Evolutionary conservation across 1,140 invertebrate genomes (phyloP), one percentile per base, ranked within the genome.

Genomic region (Tetranychus urticae): DNA sequence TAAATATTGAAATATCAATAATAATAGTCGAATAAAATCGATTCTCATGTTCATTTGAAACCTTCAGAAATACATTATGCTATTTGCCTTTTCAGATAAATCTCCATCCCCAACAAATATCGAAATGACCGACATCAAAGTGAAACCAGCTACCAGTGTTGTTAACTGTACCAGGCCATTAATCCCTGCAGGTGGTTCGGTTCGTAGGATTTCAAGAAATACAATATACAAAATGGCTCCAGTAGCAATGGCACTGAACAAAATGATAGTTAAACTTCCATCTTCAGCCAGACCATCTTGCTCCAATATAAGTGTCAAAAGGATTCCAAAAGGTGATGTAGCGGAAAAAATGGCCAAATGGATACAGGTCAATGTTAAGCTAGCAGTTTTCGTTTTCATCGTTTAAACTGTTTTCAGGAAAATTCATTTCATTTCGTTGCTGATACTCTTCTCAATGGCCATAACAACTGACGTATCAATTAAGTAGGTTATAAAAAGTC

Each of bases 201-300:
- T 63, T 52, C 66, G 88, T 35, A 94, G 73, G 31, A 94, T 83
- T 75, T 94, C 89, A 70, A 88, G 86, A 42, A 91, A 85, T 0
- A 86, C 89, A 47, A 93, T 85, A 72, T 92, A 94, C 0, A 94
- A 73, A 55, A 94, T 80, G 2, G 88, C 91, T 47, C 90, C 89
- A 48, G 83, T 86, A n/a, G 88, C 86, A 48, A 92, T 45, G 67
- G 13, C 77, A 14, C 14, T 46, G 12, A 58, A 58, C 36, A 31
- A 6, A 13, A 14, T 58, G 2, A 58, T 35, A 12, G 8, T 46
- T 10, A 37, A 8, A 34, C 39, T 47, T n/a, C 34, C 23, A 12
- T 47, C 46, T 14, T 47, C 46, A 12, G 46, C 13, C 13, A 47
- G 13, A 8, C 23, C 13, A 7, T 14, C 13, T 12, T n/a, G 12